Evolutionary conservation across 2,888 invertebrate species (phyloP).

Genomic region (Sacculina carcini): DNA sequence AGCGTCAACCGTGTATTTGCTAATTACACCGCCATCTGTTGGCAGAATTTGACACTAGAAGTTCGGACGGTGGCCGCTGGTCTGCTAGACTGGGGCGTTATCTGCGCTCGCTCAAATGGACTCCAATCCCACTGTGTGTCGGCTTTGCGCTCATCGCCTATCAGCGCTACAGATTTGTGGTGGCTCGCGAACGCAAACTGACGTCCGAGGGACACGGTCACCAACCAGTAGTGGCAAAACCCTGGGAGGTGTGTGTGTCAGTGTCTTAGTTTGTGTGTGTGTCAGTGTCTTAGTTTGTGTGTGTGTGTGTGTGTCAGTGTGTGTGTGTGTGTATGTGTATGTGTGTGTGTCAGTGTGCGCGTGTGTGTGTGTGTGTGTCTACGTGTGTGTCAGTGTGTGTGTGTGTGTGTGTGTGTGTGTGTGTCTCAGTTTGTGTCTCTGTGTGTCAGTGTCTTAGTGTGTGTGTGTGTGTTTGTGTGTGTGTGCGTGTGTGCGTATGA

Average conservation of each 20-base stretch:
- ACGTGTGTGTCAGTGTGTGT: neutral
- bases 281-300: neutral
- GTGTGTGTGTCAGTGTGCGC: too few relatives aligned
- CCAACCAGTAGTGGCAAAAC: neutral
- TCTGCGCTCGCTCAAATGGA: conserved; percentile 16
- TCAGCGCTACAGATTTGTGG: conserved; percentile 16
- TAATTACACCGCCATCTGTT: neutral
- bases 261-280: neutral
- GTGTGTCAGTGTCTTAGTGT: too few relatives aligned
- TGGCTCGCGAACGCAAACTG: conserved; percentile 13
- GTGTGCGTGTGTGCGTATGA: too few relatives aligned
- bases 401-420: too few relatives aligned
- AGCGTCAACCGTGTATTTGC: too few relatives aligned
- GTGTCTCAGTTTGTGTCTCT: too few relatives aligned
- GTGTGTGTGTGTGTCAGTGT: neutral
- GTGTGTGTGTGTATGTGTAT: neutral
- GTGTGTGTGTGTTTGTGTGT: too few relatives aligned
- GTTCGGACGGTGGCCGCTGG: neutral
- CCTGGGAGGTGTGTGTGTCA: neutral
- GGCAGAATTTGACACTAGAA: neutral
- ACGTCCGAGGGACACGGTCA: neutral
- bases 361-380: neutral
- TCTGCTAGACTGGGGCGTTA: conserved; percentile 13
- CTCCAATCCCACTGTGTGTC: conserved; percentile 16
- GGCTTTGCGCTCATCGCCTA: conserved; percentile 17